Base-by-base conservation (phyloP, 2,113 vertebrate genomes). In the Synodontis membranacea region DNA sequence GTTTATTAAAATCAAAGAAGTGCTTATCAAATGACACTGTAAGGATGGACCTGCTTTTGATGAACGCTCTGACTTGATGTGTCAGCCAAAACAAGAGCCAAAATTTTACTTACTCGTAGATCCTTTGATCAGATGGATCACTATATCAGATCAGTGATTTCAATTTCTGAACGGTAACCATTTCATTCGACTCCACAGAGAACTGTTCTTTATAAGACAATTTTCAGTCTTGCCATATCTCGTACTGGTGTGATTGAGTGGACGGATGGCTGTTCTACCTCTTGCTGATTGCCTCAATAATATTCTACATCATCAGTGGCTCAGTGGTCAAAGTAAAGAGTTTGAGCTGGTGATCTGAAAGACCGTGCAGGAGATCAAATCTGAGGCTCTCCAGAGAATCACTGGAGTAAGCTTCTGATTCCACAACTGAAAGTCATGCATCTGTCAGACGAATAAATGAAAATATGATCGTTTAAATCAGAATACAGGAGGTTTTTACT, bases 211-310 rank as follows among this genome's bases (percentile, higher is more conserved):
- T 84, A 39, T 50, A 44, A 39, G 37, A 48, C 31, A 9, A 34
- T 70, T 39, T 70, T 21, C 6, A 6, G 19, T 44, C 50, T 74
- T 85, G 60, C 17, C 48, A n/a, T 31, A 37, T 23, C 58, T 58
- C 80, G 21, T 39, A 31, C 52, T 76, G 42, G 70, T 39, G 82
- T 78, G 34, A 68, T 83, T 42, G 46, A 52, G 17, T 72, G 79
- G 70, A 50, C 70, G 75, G 74, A 50, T 79, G 75, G 74, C 79
- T 87, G 50, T 82, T 87, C 88, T 89, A 85, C 88, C 86, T 89
- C 88, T 62, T 74, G 50, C 74, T 68, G 70, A 83, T 87, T 85
- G 70, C 58, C 80, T 83, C 74, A 25, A 48, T 39, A 60, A 46
- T 75, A 84, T 84, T 75, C 19, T 21, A 17, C 70, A 31, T 37